phyloP scores from a whole-genome alignment of 2,888 invertebrate genomes.

The Phorcus lineatus region DNA sequence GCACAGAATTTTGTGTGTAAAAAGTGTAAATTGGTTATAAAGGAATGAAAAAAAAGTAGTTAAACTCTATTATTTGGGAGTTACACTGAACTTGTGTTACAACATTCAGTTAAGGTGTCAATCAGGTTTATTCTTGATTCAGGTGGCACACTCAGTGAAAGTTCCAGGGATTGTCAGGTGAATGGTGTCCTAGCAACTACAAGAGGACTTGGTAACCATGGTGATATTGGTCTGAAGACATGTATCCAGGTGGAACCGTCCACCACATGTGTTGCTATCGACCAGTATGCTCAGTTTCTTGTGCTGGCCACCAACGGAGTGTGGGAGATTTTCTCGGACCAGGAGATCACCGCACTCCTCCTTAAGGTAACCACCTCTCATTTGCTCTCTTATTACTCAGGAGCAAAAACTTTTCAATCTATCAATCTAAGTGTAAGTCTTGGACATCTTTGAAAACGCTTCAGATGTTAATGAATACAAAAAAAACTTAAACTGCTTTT shows the following conservation, averaged over 20 bases:
- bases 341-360: constrained; percentile 67
- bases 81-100: too few relatives aligned
- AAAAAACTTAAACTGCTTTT: too few relatives aligned
- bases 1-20: too few relatives aligned
- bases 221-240: constrained; percentile 69
- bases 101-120: too few relatives aligned
- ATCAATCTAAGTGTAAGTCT: neutral
- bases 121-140: neutral
- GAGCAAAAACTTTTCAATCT: neutral
- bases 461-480: too few relatives aligned
- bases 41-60: too few relatives aligned
- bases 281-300: constrained; percentile 72
- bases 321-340: constrained; percentile 72
- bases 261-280: constrained; percentile 64
- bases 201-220: constrained; percentile 74
- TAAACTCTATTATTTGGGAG: too few relatives aligned
- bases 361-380: constrained; percentile 59
- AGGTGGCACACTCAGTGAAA: constrained; percentile 71
- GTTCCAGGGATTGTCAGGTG: constrained; percentile 63
- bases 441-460: neutral
- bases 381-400: neutral
- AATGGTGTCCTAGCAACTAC: constrained; percentile 73
- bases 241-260: constrained; percentile 67
- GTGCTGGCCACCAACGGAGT: constrained; percentile 71
- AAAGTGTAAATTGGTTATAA: too few relatives aligned